Evolutionary conservation across 1,140 invertebrate species (phyloP).

Genomic region (Oryctes rhinoceros): DNA sequence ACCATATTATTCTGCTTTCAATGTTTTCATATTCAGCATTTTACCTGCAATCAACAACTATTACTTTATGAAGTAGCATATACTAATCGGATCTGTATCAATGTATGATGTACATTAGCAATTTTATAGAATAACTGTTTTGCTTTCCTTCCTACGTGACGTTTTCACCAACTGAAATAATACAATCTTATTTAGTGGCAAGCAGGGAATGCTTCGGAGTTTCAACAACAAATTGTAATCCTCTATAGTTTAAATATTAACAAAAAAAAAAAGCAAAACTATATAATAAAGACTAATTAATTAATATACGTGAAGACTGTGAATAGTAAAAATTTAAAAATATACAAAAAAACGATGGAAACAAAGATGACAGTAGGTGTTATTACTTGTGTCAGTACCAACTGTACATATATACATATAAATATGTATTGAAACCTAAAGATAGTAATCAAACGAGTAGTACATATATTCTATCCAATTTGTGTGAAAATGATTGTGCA

Average conservation of each 20-base stretch:
- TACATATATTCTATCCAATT: slow-evolving; percentile 13
- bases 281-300: slow-evolving; percentile 48
- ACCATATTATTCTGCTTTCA: slow-evolving; percentile 24
- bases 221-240: slow-evolving; percentile 44
- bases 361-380: slow-evolving; percentile 40
- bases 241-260: slow-evolving; percentile 48
- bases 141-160: too few relatives aligned
- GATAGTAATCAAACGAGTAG: slow-evolving; percentile 21
- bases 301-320: slow-evolving; percentile 46
- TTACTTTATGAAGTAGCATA: background rate
- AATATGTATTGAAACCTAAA: slow-evolving; percentile 24
- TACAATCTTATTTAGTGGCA: slow-evolving; percentile 40
- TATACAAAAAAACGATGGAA: slow-evolving; percentile 40
- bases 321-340: slow-evolving; percentile 42
- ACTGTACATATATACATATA: slow-evolving; percentile 49
- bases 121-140: too few relatives aligned
- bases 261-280: slow-evolving; percentile 52
- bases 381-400: slow-evolving; percentile 47
- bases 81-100: background rate
- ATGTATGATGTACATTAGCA: too few relatives aligned
- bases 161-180: slow-evolving; percentile 15
- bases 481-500: slow-evolving; percentile 32
- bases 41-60: too few relatives aligned
- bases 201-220: slow-evolving; percentile 43
- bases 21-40: too few relatives aligned